phyloP scores from a whole-genome alignment of 2,113 vertebrate genomes.

The Pterocles burchelli region DNA sequence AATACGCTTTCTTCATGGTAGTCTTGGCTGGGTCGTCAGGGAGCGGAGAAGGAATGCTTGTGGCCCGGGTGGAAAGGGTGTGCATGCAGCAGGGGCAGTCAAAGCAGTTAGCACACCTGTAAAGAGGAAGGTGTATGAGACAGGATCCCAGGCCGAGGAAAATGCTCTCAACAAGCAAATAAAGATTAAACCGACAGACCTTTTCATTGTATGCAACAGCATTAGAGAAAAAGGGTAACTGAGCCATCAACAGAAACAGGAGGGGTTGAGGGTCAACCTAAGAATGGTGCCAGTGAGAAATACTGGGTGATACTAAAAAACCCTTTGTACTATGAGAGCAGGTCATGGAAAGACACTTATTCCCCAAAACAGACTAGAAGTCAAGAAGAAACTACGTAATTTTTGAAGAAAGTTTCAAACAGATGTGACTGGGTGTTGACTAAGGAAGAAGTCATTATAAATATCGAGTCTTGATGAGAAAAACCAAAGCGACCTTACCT shows the following conservation, averaged over 20 bases:
- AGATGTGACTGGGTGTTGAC: rapidly evolving
- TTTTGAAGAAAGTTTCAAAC: not conserved
- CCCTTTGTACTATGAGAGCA: not conserved
- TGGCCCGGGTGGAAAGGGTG: slow-evolving; percentile 95
- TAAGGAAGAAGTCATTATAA: not conserved
- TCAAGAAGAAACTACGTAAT: not conserved
- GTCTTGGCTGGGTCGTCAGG: slow-evolving; percentile 96
- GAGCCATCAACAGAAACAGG: not conserved
- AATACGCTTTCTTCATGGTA: slow-evolving; percentile 98
- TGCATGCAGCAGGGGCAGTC: slow-evolving; percentile 99
- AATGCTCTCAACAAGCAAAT: not conserved
- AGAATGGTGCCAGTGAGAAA: not conserved
- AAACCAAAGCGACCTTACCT: slow-evolving; percentile 74
- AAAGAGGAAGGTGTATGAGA: not conserved
- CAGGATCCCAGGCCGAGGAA: not conserved
- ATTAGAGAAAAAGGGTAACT: not conserved
- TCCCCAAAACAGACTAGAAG: not conserved
- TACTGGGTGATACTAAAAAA: not conserved
- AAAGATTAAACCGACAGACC: not conserved
- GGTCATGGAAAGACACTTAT: not conserved
- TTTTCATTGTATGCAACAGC: not conserved
- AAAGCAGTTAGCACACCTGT: slow-evolving; percentile 97
- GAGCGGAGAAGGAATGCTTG: slow-evolving; percentile 92
- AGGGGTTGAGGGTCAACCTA: not conserved
- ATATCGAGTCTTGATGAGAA: rapidly evolving